phyloP scores from a whole-genome alignment of 2,797 vertebrate species.

The Decapterus maruadsi region DNA sequence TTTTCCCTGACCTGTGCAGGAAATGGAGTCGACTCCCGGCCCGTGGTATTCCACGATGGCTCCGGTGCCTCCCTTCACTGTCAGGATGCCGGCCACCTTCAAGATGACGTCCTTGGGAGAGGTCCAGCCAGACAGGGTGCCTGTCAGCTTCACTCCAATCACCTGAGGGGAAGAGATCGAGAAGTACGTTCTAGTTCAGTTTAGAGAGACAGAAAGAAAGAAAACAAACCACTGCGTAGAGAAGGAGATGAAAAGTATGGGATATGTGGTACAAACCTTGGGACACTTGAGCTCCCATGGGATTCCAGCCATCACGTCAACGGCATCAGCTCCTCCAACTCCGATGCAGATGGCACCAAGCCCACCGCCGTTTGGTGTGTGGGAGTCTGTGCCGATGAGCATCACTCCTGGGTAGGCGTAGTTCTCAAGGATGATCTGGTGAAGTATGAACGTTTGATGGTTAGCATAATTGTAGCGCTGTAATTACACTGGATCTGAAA shows the following conservation, averaged over 20 bases:
- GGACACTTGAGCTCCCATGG: slow-evolving; percentile 99
- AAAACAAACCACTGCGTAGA: background rate
- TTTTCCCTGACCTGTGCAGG: slow-evolving; percentile 87
- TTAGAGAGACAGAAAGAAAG: background rate
- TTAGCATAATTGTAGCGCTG: background rate
- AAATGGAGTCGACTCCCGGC: slow-evolving; percentile 93
- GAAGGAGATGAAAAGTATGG: background rate
- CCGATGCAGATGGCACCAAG: slow-evolving; percentile 96
- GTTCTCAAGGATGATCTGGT: slow-evolving; percentile 97
- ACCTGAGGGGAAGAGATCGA: slow-evolving; percentile 77
- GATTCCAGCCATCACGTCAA: slow-evolving; percentile 99
- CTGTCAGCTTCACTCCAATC: slow-evolving; percentile 92
- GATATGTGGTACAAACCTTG: slow-evolving; percentile 84
- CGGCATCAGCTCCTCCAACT: slow-evolving; percentile 97
- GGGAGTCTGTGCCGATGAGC: slow-evolving; percentile 95
- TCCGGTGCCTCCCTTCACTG: slow-evolving; percentile 96
- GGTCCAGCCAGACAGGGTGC: slow-evolving; percentile 91
- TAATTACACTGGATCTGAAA: background rate
- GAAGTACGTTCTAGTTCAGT: background rate
- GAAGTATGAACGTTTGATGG: background rate
- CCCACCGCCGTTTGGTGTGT: slow-evolving; percentile 97
- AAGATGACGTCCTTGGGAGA: slow-evolving; percentile 97
- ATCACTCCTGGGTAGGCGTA: slow-evolving; percentile 94
- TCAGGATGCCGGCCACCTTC: slow-evolving; percentile 96
- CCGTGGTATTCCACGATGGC: slow-evolving; percentile 97